Percentiles rank a stretch among this genome's conserved stretches.
These are phyloP conservation scores for Enteromius unitaeniatus DNA, from an alignment of 2,797 vertebrate genomes.

Conservation along the genomic window DNA sequence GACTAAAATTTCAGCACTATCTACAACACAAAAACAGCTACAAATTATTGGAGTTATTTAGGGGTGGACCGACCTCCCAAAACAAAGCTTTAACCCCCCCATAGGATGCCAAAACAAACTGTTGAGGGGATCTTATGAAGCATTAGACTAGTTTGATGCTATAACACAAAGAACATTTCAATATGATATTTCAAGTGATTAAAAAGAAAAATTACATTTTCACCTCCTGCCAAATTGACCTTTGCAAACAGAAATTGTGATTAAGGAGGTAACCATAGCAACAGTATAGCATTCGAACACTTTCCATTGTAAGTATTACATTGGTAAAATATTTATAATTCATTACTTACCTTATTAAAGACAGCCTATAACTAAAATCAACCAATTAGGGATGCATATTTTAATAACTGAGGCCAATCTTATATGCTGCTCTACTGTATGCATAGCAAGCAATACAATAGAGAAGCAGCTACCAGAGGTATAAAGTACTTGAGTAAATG, in stretches of 20 bases:
- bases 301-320: not conserved
- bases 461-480: not conserved
- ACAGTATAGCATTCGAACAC: not conserved
- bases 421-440: not conserved
- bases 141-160: not conserved
- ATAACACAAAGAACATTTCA: not conserved
- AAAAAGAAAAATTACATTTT: not conserved
- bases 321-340: constrained; percentile 10
- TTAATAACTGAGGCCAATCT: not conserved
- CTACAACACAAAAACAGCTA: not conserved
- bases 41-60: constrained; percentile 6
- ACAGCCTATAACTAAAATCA: not conserved
- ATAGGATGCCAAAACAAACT: not conserved
- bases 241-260: constrained; percentile 10
- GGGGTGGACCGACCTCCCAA: not conserved
- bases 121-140: not conserved
- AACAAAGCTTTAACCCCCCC: not conserved
- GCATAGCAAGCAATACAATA: not conserved
- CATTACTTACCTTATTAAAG: not conserved
- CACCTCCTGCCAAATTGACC: constrained; percentile 25
- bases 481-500: too few relatives aligned
- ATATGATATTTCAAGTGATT: not conserved
- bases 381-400: not conserved
- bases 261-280: constrained; percentile 24
- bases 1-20: constrained; percentile 16